These are phyloP conservation scores for Parascotia fuliginaria DNA, from an alignment of 2,888 invertebrate genomes.

Conservation along the genomic window DNA sequence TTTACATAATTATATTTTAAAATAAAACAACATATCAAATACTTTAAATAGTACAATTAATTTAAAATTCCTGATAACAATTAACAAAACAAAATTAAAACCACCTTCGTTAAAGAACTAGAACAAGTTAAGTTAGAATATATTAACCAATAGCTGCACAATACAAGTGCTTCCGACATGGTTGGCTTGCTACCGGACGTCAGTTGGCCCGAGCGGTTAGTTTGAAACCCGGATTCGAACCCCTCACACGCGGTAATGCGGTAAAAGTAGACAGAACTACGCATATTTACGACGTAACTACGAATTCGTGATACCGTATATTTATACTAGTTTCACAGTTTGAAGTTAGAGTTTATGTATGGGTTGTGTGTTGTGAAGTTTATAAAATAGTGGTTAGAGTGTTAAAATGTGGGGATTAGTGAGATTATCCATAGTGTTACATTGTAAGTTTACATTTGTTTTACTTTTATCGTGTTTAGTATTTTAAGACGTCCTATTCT, in stretches of 20 bases:
- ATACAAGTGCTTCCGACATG: conserved; percentile 77
- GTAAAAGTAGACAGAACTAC: conserved; percentile 20
- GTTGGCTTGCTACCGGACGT: conserved; percentile 74
- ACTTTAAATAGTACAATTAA: too few relatives aligned
- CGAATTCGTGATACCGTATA: conserved; percentile 26
- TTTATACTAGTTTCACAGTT: conserved; percentile 25
- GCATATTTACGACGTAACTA: conserved; percentile 29
- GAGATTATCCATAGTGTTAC: conserved; percentile 65
- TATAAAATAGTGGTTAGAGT: conserved; percentile 16
- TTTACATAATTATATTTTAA: too few relatives aligned
- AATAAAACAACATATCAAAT: too few relatives aligned
- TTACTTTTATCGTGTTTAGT: neutral
- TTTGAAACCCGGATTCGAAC: conserved; percentile 73
- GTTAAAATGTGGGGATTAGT: conserved; percentile 68
- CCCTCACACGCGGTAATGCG: conserved; percentile 73
- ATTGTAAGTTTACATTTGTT: conserved; percentile 58
- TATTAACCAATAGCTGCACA: conserved; percentile 72
- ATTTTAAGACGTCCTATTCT: too few relatives aligned
- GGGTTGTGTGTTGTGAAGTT: conserved; percentile 22
- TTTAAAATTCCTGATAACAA: neutral
- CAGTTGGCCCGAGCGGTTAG: conserved; percentile 79
- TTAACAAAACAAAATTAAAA: neutral
- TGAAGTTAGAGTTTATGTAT: conserved; percentile 13
- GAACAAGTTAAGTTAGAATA: conserved; percentile 55
- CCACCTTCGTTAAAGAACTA: conserved; percentile 4